Base-by-base conservation (phyloP, 2,113 vertebrate species). In the Uria aalge region DNA sequence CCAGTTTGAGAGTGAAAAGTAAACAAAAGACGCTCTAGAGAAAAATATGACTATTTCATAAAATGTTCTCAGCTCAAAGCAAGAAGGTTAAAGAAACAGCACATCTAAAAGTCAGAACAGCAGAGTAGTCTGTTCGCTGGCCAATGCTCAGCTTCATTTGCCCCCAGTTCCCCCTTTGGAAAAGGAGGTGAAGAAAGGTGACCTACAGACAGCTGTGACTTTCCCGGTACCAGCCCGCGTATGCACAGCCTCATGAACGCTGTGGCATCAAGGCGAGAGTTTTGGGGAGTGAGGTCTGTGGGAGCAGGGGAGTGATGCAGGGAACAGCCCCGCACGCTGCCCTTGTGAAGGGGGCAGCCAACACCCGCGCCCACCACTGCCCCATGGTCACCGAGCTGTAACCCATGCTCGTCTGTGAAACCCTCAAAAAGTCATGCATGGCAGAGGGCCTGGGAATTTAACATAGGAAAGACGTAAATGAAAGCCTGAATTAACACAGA, bases 1-100 rank as follows among this genome's bases (percentile, higher is more conserved):
- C 59, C 82, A 90, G 75, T 84, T 63, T 56, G 63, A 81, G 72
- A 92, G 82, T 86, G 68, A 94, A 94, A 96, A 83, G 85, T 94
- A 94, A 96, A 93, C 55, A 88, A 67, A 85, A 90, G 63, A 80
- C 57, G 36, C 27, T 90, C 47, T 73, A 86, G 64, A 80, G 50
- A 90, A 95, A 96, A 95, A 88, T 74, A 81, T 6, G 17, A 43
- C 41, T 62, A 41, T 90, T 95, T 86, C 40, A 74, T 85, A 83
- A 93, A 94, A 85, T 64, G 30, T 88, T 93, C 85, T 50, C 50
- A 79, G 62, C 47, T 85, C 71, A 64, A 85, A 97, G 67, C 32
- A 84, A 80, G 78, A 85, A 66, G 32, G 63, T 40, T 94, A 94
- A 88, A 80, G 75, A 48, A 90, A 69, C 1, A 73, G 55, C 91